Evolutionary conservation across 2,888 invertebrate genomes (phyloP).

Genomic region (Dasypogon diadema): DNA sequence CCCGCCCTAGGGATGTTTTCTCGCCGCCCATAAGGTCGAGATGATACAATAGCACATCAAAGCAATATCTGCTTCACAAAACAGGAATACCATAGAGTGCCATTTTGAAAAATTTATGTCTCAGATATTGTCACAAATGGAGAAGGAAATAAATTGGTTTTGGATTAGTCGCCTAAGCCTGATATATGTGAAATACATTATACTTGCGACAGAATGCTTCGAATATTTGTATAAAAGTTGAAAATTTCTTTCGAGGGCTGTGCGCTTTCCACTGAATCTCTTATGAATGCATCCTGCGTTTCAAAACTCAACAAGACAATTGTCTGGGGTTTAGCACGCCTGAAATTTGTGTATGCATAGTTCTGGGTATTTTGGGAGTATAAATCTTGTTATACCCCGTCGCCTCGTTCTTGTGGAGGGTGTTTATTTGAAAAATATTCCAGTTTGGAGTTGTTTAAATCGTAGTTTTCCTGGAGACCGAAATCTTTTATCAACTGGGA

Average conservation of each 20-base stretch:
- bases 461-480: not conserved
- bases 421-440: slow-evolving; percentile 10
- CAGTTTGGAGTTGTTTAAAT: slow-evolving; percentile 22
- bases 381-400: slow-evolving; percentile 32
- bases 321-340: not conserved
- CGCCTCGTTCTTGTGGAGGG: not conserved
- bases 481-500: slow-evolving; percentile 18
- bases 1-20: slow-evolving; percentile 15
- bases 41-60: slow-evolving; percentile 35
- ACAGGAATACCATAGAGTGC: slow-evolving; percentile 53
- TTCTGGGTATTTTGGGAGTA: slow-evolving; percentile 11
- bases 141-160: slow-evolving; percentile 57
- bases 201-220: slow-evolving; percentile 51
- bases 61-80: slow-evolving; percentile 28
- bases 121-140: slow-evolving; percentile 56
- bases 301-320: slow-evolving; percentile 19
- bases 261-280: not conserved
- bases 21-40: slow-evolving; percentile 22
- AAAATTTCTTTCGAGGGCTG: not conserved
- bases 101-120: slow-evolving; percentile 57
- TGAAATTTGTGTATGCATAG: slow-evolving; percentile 32
- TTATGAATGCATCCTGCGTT: slow-evolving; percentile 45
- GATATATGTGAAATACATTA: slow-evolving; percentile 56
- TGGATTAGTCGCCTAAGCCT: slow-evolving; percentile 56
- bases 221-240: slow-evolving; percentile 43